These are phyloP conservation scores for Mustela nigripes DNA, from an alignment of 2,113 vertebrate genomes.

Conservation along the genomic window DNA sequence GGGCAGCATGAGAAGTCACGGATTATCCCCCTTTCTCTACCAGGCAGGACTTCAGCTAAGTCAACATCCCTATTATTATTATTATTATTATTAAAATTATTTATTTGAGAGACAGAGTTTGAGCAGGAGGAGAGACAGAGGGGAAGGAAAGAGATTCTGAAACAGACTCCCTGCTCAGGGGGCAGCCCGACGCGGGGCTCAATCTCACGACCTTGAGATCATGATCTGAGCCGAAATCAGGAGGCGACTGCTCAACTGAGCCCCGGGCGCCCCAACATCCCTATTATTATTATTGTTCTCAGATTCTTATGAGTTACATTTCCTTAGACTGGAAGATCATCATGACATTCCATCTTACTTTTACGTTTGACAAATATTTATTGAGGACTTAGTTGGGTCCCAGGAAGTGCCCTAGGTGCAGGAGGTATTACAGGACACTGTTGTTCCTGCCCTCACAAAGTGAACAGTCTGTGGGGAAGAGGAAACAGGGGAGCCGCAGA, in stretches of 20 bases:
- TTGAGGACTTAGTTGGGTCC: not conserved
- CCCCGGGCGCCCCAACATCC: not conserved
- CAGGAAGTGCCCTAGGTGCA: not conserved
- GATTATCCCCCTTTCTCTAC: not conserved
- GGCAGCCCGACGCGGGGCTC: not conserved
- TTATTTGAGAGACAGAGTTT: not conserved
- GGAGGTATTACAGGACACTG: not conserved
- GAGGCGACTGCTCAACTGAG: not conserved
- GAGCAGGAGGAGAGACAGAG: not conserved
- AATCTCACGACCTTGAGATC: not conserved
- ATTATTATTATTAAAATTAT: not conserved
- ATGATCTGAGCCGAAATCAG: not conserved
- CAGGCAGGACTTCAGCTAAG: not conserved
- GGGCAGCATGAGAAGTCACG: not conserved
- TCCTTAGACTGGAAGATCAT: not conserved
- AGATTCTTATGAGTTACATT: slow-evolving; percentile 15
- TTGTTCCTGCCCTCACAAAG: not conserved
- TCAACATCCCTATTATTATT: not conserved
- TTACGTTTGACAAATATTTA: not conserved
- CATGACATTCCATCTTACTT: slow-evolving; percentile 6
- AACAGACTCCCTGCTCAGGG: not conserved
- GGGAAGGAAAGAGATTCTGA: not conserved
- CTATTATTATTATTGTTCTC: not conserved
- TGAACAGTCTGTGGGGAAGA: not conserved
- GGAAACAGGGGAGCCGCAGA: not conserved